phyloP scores from a whole-genome alignment of 2,888 invertebrate genomes.

The Omphaloscelis lunosa region DNA sequence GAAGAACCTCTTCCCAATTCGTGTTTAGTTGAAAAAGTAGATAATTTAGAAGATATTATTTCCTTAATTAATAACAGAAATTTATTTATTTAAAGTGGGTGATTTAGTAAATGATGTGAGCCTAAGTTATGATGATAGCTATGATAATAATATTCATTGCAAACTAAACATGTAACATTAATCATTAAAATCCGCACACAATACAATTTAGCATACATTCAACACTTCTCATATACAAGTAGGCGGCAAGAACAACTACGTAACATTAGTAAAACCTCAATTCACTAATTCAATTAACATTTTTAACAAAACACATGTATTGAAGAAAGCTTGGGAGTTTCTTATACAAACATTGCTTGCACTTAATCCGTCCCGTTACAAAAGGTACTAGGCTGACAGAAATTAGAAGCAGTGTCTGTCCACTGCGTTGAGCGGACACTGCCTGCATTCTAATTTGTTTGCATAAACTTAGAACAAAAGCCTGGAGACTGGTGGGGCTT shows the following conservation, averaged over 20 bases:
- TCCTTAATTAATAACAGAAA: slow-evolving; percentile 14
- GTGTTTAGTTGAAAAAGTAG: not conserved
- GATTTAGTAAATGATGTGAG: slow-evolving; percentile 42
- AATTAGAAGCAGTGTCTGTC: slow-evolving; percentile 72
- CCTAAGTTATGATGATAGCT: slow-evolving; percentile 45
- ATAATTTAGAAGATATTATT: not conserved
- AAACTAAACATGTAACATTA: slow-evolving; percentile 35
- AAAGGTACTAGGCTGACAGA: slow-evolving; percentile 76
- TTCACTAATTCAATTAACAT: slow-evolving; percentile 80
- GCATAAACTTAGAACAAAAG: slow-evolving; percentile 83
- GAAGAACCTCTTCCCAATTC: not conserved
- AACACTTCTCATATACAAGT: slow-evolving; percentile 53
- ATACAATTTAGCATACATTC: slow-evolving; percentile 45
- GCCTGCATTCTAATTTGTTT: slow-evolving; percentile 79
- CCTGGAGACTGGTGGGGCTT: slow-evolving; percentile 59
- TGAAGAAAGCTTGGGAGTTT: slow-evolving; percentile 72
- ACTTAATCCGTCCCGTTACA: slow-evolving; percentile 84
- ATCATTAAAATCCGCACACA: slow-evolving; percentile 46
- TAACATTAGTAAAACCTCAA: slow-evolving; percentile 66
- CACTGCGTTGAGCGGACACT: slow-evolving; percentile 66
- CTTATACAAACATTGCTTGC: slow-evolving; percentile 78
- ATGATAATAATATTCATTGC: slow-evolving; percentile 51
- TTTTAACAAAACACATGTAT: slow-evolving; percentile 77
- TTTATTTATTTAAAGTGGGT: slow-evolving; percentile 22
- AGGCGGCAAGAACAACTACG: slow-evolving; percentile 68